Conservation (phyloP, 2,888 invertebrate genomes). For the Phyllotreta striolata region DNA sequence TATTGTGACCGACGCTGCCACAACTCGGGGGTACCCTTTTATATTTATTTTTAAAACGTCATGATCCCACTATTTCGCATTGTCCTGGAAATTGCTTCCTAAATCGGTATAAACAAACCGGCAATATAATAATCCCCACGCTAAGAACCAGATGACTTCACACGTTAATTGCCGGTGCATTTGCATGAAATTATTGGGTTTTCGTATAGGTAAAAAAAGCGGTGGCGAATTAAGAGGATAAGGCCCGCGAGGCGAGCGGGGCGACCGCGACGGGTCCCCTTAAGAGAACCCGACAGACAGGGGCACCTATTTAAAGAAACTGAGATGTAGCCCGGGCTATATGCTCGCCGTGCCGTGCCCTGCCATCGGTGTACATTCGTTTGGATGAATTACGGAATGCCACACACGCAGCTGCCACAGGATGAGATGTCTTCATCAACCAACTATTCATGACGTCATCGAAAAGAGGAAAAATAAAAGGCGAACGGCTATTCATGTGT, state of each 20-base stretch:
- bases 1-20: conserved; percentile 25
- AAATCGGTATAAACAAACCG: too few relatives aligned
- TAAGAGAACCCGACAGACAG: conserved; percentile 6
- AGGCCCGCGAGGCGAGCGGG: too few relatives aligned
- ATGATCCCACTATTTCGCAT: too few relatives aligned
- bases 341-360: conserved; percentile 18
- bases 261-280: conserved; percentile 5
- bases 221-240: too few relatives aligned
- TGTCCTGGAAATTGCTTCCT: too few relatives aligned
- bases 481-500: conserved; percentile 34
- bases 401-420: conserved; percentile 61
- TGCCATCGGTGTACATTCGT: conserved; percentile 37
- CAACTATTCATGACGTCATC: conserved; percentile 61
- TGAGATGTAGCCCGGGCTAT: conserved; percentile 27
- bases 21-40: too few relatives aligned
- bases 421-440: conserved; percentile 62
- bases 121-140: too few relatives aligned
- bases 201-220: too few relatives aligned
- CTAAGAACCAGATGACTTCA: too few relatives aligned
- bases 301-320: conserved; percentile 36
- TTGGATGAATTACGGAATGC: conserved; percentile 58
- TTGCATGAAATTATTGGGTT: too few relatives aligned
- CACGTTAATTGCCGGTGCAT: too few relatives aligned
- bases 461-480: conserved; percentile 36
- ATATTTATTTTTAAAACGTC: not conserved